Percentiles rank a stretch among this genome's conserved stretches.
These are phyloP conservation scores for Mythimna vitellina DNA, from an alignment of 2,888 invertebrate species.

Conservation along the genomic window DNA sequence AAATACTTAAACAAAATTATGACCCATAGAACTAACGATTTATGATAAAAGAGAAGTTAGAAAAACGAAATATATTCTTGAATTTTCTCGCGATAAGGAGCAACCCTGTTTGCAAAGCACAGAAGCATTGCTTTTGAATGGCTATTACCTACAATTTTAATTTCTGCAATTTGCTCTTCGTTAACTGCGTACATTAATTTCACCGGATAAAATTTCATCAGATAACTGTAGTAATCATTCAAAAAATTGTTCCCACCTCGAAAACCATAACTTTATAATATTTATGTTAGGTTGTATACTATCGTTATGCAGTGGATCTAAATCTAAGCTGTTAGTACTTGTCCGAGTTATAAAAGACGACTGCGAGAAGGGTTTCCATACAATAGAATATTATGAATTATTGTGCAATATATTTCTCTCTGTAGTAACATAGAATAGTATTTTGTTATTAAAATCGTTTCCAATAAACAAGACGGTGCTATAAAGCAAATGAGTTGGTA, in stretches of 20 bases:
- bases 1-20: slow-evolving; percentile 1
- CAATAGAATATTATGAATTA: slow-evolving; percentile 61
- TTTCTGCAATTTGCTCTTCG: slow-evolving; percentile 32
- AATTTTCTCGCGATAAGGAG: slow-evolving; percentile 12
- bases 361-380: slow-evolving; percentile 60
- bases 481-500: slow-evolving; percentile 57
- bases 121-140: slow-evolving; percentile 12
- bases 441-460: slow-evolving; percentile 59
- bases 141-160: slow-evolving; percentile 31
- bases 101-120: slow-evolving; percentile 28
- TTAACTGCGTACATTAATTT: slow-evolving; percentile 12
- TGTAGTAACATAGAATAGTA: slow-evolving; percentile 45
- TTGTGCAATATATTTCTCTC: slow-evolving; percentile 58
- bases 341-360: slow-evolving; percentile 53
- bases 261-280: slow-evolving; percentile 39
- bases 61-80: slow-evolving; percentile 3
- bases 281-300: slow-evolving; percentile 51
- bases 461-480: slow-evolving; percentile 51
- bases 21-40: background rate
- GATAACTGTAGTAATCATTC: slow-evolving; percentile 2
- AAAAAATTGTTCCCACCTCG: slow-evolving; percentile 30
- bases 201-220: slow-evolving; percentile 10
- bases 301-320: slow-evolving; percentile 43
- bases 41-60: background rate
- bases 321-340: slow-evolving; percentile 57